Evolutionary conservation across 2,113 vertebrate species (phyloP).

Genomic region (Pseudopipra pipra): DNA sequence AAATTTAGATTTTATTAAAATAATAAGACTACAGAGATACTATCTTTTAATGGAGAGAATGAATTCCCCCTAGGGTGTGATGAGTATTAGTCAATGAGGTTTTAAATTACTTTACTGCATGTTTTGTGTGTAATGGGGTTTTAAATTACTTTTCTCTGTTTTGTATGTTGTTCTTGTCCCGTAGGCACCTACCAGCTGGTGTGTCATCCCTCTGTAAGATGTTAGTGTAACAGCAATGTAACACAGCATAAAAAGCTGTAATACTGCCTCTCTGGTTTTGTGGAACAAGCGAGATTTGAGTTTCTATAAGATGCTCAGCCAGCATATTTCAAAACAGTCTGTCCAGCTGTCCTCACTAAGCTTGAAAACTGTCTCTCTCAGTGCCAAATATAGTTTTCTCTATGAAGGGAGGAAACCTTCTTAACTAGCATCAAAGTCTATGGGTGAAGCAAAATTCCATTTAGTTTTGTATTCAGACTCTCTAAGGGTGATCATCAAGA

Average conservation of each 20-base stretch:
- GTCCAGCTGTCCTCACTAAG: neutral
- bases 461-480: neutral
- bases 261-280: neutral
- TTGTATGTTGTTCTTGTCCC: neutral
- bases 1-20: neutral
- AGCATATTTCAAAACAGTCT: neutral
- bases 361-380: neutral
- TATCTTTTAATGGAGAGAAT: neutral
- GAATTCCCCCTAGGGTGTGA: neutral
- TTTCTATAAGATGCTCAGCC: neutral
- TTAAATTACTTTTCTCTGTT: neutral
- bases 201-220: neutral
- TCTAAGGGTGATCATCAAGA: neutral
- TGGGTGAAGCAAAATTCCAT: neutral
- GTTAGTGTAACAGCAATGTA: neutral
- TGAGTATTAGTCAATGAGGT: neutral
- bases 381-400: neutral
- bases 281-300: neutral
- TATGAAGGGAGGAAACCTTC: neutral
- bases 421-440: neutral
- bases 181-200: neutral
- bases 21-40: neutral
- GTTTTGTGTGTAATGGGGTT: slow-evolving; percentile 4
- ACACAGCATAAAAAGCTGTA: neutral
- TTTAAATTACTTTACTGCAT: neutral